Evolutionary conservation across 2,797 vertebrate genomes (phyloP), one percentile per base, ranked within the genome.

Genomic region (Notolabrus celidotus): DNA sequence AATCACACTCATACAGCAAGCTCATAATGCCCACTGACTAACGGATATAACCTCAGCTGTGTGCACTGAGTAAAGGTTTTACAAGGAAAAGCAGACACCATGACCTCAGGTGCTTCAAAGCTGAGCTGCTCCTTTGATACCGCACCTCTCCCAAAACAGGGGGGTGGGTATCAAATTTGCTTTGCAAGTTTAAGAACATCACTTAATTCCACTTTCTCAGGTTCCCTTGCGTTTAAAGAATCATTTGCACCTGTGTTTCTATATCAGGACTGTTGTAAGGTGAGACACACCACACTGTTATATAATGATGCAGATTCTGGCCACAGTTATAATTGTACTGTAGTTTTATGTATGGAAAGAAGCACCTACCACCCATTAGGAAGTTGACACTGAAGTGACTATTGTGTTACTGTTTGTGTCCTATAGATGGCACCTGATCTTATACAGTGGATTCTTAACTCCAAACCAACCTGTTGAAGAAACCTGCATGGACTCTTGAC

Each of bases 121-220:
- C 68, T 36, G 59, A 81, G 80, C 62, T 76, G 56, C 58, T 74
- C 60, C 62, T 73, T 67, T 82, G 73, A 87, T 74, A 86, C 45
- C 0, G 17, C 34, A 46, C 57, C 65, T 58, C 70, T 75, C 61
- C 52, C 55, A 69, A 86, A 89, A 85, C 56, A 36, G 47, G 25
- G 15, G 60, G 31, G 36, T 3, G 34, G 51, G 68, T 85, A 89
- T 93, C 89, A 61, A 77, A 88, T 92, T 85, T 82, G 65, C 87
- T 86, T 83, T 87, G 84, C 86, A 88, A 87, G 83, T 86, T 90
- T 86, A 85, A 89, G 85, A 85, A 85, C 80, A 84, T 73, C 80
- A 88, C 82, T 91, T 86, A 88, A 92, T 91, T 92, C 90, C 85
- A 89, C 90, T 92, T 92, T 92, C 91, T 94, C 92, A 88, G 80